Base-by-base conservation (phyloP, 2,113 vertebrate genomes). In the Genyomyrus donnyi region DNA sequence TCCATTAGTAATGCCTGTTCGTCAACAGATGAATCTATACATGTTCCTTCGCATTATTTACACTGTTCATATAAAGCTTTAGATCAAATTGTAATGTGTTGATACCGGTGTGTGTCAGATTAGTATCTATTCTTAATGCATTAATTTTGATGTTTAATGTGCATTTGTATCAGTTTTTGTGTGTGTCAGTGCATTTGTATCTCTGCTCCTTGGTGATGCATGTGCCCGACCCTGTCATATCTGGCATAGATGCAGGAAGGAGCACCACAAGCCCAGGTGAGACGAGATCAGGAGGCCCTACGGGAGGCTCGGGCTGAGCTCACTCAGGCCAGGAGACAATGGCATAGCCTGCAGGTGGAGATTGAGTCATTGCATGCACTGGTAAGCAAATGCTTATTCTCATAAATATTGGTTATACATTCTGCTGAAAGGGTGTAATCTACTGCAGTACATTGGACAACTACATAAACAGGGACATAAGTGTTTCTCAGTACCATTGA, bases 321-420 rank as follows among this genome's bases (percentile, higher is more conserved):
- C 4, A 95, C 96, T 0, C 97, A 99, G 92, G 98, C 97, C 13
- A 95, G 97, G 2, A 96, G 96, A 88, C 97, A 97, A 92, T 99
- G 98, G 98, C 96, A 97, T 91, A 95, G 95, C 42, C 96, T 99
- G 91, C 98, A 99, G 95, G 96, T 96, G 1, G 98, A 99, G 95
- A 98, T 98, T 0, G 97, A 98, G 90, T 97, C 98, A 42, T 96
- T 99, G 42, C 97, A 98, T 0, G 98, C 97, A 5, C 91, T 98
- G 97, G 98, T 99, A 92, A 96, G 97, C 7, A n/a, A 39, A 45
- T 89, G 10, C 45, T 24, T 50, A 48, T 45, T n/a, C 21, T 0
- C 4, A 58, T 42, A 19, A 45, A n/a, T 35, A n/a, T 10, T 52
- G 5, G 24, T 87, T 48, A 19, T 35, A 35, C 49, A n/a, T 86